Evolutionary conservation across 2,113 vertebrate species (phyloP).

Genomic region (Suricata suricatta): DNA sequence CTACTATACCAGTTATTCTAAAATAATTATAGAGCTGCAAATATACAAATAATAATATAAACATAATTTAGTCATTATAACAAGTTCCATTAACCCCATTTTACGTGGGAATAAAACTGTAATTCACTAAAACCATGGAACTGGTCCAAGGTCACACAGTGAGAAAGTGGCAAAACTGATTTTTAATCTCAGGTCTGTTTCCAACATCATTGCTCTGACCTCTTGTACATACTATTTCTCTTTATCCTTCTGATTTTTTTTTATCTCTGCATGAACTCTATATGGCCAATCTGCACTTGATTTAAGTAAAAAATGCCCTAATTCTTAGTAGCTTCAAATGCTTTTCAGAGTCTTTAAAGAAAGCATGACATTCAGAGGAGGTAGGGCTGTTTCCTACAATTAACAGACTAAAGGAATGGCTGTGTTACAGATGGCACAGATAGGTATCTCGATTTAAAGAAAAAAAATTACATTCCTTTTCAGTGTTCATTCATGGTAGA

Average conservation of each 20-base stretch:
- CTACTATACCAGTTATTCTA: background rate
- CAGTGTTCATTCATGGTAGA: background rate
- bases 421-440: background rate
- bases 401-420: background rate
- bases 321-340: background rate
- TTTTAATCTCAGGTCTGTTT: background rate
- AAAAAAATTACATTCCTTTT: background rate
- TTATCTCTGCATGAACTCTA: background rate
- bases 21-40: background rate
- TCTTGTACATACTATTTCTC: background rate
- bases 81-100: background rate
- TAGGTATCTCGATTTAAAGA: background rate
- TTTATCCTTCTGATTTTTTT: background rate
- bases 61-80: background rate
- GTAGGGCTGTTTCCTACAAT: background rate
- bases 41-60: background rate
- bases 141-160: background rate
- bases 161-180: background rate
- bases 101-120: background rate
- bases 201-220: background rate
- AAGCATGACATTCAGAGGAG: background rate
- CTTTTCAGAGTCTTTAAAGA: background rate
- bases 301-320: constrained; percentile 13
- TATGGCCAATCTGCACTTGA: background rate
- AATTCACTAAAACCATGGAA: background rate